phyloP scores from a whole-genome alignment of 2,113 vertebrate species.

The Ornithorhynchus anatinus region DNA sequence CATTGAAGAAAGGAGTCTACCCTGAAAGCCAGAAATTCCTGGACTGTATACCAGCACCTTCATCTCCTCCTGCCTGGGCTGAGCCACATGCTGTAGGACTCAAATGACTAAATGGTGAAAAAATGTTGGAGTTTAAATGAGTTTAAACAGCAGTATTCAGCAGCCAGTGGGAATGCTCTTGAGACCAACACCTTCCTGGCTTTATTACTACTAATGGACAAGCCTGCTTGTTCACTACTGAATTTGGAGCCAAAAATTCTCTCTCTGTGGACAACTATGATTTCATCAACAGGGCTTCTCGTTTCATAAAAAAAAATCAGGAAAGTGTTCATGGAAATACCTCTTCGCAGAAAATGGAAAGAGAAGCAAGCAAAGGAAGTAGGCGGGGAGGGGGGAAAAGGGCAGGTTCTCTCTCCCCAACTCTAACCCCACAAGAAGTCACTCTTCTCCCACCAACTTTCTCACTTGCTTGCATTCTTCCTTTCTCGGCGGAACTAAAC shows the following conservation, averaged over 20 bases:
- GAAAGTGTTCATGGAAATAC: conserved; percentile 29
- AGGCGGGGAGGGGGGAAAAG: too few species aligned
- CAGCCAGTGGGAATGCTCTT: conserved; percentile 1
- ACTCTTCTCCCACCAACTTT: not conserved
- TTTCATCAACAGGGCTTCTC: conserved; percentile 43
- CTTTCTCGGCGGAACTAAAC: too few species aligned
- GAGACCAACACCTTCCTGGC: not conserved
- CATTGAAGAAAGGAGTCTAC: too few species aligned
- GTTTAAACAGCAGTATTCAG: not conserved
- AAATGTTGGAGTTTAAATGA: conserved; percentile 17
- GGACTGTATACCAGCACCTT: too few species aligned
- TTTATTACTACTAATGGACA: conserved; percentile 38
- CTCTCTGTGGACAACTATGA: conserved; percentile 26
- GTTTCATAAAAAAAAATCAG: conserved; percentile 51
- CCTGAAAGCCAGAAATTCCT: too few species aligned
- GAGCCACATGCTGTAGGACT: too few species aligned
- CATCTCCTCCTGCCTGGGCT: too few species aligned
- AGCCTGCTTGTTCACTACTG: conserved; percentile 10
- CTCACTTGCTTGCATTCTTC: too few species aligned
- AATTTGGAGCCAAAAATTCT: conserved; percentile 34
- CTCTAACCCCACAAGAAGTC: too few species aligned
- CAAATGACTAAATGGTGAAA: too few species aligned
- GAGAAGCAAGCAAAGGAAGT: conserved; percentile 8
- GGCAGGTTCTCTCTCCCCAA: too few species aligned
- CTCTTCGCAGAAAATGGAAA: conserved; percentile 34